Conservation (phyloP, 2,797 vertebrate genomes). For the Okamejei kenojei region DNA sequence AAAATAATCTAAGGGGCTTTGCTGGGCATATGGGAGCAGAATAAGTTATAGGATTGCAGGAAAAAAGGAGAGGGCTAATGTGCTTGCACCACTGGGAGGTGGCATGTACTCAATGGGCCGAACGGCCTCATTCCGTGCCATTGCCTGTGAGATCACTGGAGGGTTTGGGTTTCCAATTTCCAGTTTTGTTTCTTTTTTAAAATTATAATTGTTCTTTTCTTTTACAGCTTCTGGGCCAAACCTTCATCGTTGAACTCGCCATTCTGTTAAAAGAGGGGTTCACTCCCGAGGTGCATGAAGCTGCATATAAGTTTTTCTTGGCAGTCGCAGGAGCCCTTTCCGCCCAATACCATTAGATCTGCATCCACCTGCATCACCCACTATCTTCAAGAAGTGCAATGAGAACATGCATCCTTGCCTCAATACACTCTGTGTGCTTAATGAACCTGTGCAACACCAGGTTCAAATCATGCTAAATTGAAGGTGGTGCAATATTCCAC, state of each 20-base stretch:
- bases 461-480: background rate
- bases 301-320: background rate
- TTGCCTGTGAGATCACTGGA: background rate
- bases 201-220: background rate
- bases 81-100: no score
- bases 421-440: background rate
- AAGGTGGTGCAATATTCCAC: background rate
- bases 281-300: background rate
- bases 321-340: background rate
- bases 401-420: background rate
- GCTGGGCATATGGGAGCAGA: no score
- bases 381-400: background rate
- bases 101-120: no score
- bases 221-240: background rate
- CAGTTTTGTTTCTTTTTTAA: background rate
- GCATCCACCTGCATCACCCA: no score
- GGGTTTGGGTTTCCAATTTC: background rate
- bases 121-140: no score
- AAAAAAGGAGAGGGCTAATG: no score
- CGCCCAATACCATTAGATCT: background rate
- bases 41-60: no score
- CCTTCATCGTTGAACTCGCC: background rate
- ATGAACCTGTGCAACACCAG: background rate
- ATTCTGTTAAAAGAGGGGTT: fast-evolving
- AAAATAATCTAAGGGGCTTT: background rate